These are phyloP conservation scores for Paramisgurnus dabryanus DNA, from an alignment of 2,113 vertebrate species.

Conservation along the genomic window DNA sequence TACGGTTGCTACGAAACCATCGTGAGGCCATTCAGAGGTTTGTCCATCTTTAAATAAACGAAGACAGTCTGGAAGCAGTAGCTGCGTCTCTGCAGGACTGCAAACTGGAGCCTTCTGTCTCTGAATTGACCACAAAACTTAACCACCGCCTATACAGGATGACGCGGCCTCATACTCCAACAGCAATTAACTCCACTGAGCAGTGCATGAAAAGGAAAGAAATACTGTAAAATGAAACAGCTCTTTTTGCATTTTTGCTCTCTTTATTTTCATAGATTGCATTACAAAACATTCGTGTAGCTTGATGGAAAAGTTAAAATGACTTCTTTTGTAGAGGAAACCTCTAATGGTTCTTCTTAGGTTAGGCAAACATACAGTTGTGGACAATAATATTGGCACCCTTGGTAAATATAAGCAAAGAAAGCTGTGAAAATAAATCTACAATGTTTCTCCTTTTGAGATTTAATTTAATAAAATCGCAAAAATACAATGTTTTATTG, in stretches of 20 bases:
- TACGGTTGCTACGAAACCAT: constrained; percentile 45
- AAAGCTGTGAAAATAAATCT: no score
- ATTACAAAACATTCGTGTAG: constrained; percentile 23
- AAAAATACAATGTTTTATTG: no score
- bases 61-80: constrained; percentile 50
- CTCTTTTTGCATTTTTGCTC: constrained; percentile 38
- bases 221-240: not conserved
- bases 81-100: constrained; percentile 45
- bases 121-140: constrained; percentile 47
- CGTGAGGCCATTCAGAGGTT: constrained; percentile 44
- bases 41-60: constrained; percentile 51
- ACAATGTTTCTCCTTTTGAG: no score
- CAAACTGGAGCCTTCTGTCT: constrained; percentile 48
- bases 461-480: no score
- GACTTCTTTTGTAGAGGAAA: constrained; percentile 21
- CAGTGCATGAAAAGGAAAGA: constrained; percentile 28
- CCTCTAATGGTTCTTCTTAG: not conserved
- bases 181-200: constrained; percentile 29
- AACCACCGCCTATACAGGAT: constrained; percentile 47
- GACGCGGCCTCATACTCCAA: constrained; percentile 18
- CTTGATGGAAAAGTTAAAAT: constrained; percentile 23
- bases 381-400: no score
- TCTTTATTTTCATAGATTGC: constrained; percentile 35
- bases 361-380: not conserved
- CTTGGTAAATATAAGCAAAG: no score